A percentile compares a stretch with the other conserved stretches of the same genome.
phyloP scores from a whole-genome alignment of 2,113 vertebrate genomes.

The Chamaetylas fuelleborni region DNA sequence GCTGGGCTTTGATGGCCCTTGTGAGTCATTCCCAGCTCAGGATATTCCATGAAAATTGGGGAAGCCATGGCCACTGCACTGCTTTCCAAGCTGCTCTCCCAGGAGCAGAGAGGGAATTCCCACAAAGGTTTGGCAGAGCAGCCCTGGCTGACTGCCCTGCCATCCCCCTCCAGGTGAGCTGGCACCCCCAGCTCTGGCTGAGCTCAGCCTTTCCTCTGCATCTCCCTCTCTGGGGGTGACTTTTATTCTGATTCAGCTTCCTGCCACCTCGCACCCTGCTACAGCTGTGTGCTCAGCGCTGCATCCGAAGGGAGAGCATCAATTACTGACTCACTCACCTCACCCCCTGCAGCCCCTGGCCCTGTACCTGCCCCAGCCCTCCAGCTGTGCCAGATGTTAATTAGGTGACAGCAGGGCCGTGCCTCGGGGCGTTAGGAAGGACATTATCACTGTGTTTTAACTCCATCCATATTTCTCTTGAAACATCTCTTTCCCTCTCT shows the following conservation, averaged over 20 bases:
- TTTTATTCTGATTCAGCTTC: neutral
- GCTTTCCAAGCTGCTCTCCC: neutral
- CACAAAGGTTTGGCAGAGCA: neutral
- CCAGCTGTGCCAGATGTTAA: neutral
- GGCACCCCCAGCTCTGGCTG: neutral
- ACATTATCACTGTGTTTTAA: neutral
- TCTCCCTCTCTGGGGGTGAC: neutral
- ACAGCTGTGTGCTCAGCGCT: neutral
- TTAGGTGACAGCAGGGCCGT: neutral
- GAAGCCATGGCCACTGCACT: rapidly evolving
- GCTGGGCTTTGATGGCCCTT: neutral
- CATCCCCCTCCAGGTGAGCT: neutral
- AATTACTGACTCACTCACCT: neutral
- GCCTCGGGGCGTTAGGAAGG: neutral
- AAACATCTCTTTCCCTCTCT: neutral
- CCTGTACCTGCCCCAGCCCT: neutral
- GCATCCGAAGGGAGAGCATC: neutral
- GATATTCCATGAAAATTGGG: too few relatives aligned
- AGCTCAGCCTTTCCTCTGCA: neutral
- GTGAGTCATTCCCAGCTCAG: neutral
- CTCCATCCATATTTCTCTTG: neutral
- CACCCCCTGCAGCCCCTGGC: neutral
- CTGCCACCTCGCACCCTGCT: neutral
- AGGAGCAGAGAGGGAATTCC: too few relatives aligned
- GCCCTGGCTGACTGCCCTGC: neutral